Evolutionary conservation across 2,888 invertebrate genomes (phyloP).

Genomic region (Coecobrya sp.): DNA sequence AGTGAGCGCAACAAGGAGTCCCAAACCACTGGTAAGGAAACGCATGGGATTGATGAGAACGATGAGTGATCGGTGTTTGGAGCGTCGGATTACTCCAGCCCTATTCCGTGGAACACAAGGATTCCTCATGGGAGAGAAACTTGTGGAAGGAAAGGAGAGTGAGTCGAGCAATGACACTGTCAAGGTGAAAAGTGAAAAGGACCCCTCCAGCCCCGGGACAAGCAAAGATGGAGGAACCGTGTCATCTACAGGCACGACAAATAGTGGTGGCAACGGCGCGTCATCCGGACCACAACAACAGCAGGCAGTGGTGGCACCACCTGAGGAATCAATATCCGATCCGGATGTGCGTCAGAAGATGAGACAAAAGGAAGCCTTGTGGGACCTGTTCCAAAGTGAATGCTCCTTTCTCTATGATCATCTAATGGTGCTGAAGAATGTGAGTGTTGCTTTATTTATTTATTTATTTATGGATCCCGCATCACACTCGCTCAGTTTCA

Average conservation of each 20-base stretch:
- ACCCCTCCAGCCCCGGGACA: constrained; percentile 65
- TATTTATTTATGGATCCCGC: constrained; percentile 23
- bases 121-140: constrained; percentile 83
- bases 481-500: background rate
- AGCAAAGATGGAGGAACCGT: constrained; percentile 52
- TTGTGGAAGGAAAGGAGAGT: constrained; percentile 83
- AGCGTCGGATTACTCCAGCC: constrained; percentile 86
- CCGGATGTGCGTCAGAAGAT: constrained; percentile 84
- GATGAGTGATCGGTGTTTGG: constrained; percentile 87
- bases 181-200: constrained; percentile 85
- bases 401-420: constrained; percentile 90
- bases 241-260: constrained; percentile 44
- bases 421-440: constrained; percentile 90
- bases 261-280: constrained; percentile 43
- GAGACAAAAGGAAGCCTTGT: constrained; percentile 89
- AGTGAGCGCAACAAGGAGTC: constrained; percentile 70
- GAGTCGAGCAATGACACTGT: constrained; percentile 35
- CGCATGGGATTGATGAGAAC: constrained; percentile 86
- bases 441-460: constrained; percentile 87
- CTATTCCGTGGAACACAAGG: constrained; percentile 84
- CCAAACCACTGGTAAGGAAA: constrained; percentile 85
- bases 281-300: constrained; percentile 75
- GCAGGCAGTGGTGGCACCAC: constrained; percentile 58
- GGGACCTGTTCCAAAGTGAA: constrained; percentile 91
- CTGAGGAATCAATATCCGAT: constrained; percentile 81